These are phyloP conservation scores for Trachythela sp. DNA, from an alignment of 64 coral and sea anemone species.

Conservation along the genomic window DNA sequence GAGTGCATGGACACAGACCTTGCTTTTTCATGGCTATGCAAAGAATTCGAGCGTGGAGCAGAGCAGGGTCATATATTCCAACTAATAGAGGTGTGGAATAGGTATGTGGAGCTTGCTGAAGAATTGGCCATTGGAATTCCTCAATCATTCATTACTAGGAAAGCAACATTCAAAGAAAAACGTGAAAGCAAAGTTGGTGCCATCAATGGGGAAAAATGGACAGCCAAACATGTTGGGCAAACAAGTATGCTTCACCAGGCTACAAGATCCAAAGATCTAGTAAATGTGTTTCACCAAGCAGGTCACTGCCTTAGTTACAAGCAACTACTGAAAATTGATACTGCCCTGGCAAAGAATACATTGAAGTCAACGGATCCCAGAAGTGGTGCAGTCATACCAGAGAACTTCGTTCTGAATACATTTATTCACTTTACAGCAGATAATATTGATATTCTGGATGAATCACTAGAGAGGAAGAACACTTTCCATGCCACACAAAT, in stretches of 20 bases:
- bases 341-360: constrained; percentile 33
- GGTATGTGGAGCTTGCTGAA: constrained; percentile 24
- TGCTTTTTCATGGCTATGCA: background rate
- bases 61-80: constrained; percentile 44
- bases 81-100: no score
- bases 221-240: no score
- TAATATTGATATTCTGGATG: constrained; percentile 60
- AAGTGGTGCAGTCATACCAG: constrained; percentile 26
- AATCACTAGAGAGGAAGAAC: constrained; percentile 53
- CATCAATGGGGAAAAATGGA: no score
- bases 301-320: no score
- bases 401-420: background rate
- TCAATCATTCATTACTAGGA: constrained; percentile 54
- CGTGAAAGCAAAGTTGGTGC: no score
- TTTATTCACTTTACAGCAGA: constrained; percentile 56
- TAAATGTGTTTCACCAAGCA: background rate
- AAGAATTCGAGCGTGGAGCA: constrained; percentile 2
- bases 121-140: constrained; percentile 38
- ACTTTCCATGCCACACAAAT: constrained; percentile 67
- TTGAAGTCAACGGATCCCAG: constrained; percentile 29
- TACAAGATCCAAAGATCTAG: constrained; percentile 19
- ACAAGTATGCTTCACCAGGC: no score
- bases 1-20: background rate
- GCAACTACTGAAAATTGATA: constrained; percentile 20
- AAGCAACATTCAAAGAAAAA: no score